Percentiles rank a stretch among this genome's conserved stretches.
These are phyloP conservation scores for Campoplex nolae DNA, from an alignment of 2,888 invertebrate species.

Conservation along the genomic window DNA sequence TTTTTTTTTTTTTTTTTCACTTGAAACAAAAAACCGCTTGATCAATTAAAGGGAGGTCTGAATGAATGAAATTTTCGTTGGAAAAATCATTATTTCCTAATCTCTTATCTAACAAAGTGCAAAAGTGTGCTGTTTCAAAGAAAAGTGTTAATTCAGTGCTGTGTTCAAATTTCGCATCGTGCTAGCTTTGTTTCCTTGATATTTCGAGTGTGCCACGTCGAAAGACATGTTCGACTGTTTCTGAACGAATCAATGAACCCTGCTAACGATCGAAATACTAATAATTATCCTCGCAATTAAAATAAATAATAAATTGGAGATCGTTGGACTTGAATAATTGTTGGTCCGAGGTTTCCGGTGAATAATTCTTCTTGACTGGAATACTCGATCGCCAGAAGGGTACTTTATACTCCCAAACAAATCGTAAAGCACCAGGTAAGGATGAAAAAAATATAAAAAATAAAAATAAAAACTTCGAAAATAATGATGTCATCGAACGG, in stretches of 20 bases:
- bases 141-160: neutral
- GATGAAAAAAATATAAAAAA: neutral
- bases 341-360: constrained; percentile 6
- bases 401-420: neutral
- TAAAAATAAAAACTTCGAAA: neutral
- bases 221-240: constrained; percentile 59
- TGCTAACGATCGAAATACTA: neutral
- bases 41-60: neutral
- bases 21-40: neutral
- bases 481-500: neutral
- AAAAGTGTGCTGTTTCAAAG: neutral
- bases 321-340: neutral
- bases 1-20: neutral
- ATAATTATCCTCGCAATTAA: neutral
- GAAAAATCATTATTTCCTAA: neutral
- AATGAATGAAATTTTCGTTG: neutral
- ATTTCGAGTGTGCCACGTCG: constrained; percentile 1
- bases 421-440: constrained; percentile 1
- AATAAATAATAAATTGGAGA: neutral
- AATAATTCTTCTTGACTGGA: constrained; percentile 12
- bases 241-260: constrained; percentile 35
- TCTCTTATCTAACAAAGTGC: constrained; percentile 4
- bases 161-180: constrained; percentile 15
- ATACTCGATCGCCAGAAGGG: constrained; percentile 16
- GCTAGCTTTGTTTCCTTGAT: constrained; percentile 13